These are phyloP conservation scores for Cettia cetti DNA, from an alignment of 2,113 vertebrate genomes.

Conservation along the genomic window DNA sequence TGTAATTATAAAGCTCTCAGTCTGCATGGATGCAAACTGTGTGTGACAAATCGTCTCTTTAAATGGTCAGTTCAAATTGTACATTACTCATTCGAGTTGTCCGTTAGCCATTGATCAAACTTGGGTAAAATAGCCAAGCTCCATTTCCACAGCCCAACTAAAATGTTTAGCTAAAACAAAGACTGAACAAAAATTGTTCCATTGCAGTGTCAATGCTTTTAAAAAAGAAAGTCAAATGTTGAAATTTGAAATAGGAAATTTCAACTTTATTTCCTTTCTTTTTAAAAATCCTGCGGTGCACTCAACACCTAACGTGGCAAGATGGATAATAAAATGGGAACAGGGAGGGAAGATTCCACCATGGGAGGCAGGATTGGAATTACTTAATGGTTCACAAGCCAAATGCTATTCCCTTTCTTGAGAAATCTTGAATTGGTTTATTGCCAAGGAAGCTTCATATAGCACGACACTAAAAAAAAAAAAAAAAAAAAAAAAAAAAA, in stretches of 20 bases:
- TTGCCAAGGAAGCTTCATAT: constrained; percentile 39
- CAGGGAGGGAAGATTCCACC: constrained; percentile 1
- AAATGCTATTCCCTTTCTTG: neutral
- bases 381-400: neutral
- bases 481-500: neutral
- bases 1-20: constrained; percentile 87
- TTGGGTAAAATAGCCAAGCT: constrained; percentile 60
- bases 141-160: constrained; percentile 57
- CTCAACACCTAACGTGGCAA: constrained; percentile 40
- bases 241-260: constrained; percentile 56
- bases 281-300: constrained; percentile 21
- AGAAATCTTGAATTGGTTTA: constrained; percentile 1
- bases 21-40: constrained; percentile 87
- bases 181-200: constrained; percentile 58
- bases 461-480: constrained; percentile 11
- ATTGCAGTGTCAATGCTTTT: constrained; percentile 57
- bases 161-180: constrained; percentile 58
- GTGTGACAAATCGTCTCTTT: constrained; percentile 82
- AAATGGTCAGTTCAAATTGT: constrained; percentile 78
- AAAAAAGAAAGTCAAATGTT: constrained; percentile 43
- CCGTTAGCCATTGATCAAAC: constrained; percentile 65
- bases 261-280: constrained; percentile 35
- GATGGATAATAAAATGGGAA: constrained; percentile 18
- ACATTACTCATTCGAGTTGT: constrained; percentile 75
- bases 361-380: constrained; percentile 21